These are phyloP conservation scores for Microctonus hyperodae DNA, from an alignment of 2,888 invertebrate genomes.

Conservation along the genomic window DNA sequence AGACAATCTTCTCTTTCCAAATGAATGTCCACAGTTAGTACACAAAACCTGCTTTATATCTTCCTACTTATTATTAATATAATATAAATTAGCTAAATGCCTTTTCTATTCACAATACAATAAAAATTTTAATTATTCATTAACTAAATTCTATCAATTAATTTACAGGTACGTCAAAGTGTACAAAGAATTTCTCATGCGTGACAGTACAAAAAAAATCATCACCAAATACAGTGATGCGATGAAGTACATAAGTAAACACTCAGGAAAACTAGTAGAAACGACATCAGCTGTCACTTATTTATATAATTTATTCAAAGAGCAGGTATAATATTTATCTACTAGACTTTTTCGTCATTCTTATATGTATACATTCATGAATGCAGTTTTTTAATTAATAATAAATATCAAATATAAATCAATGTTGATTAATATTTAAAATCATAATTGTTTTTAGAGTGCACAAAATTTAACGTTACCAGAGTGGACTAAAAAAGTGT, in stretches of 20 bases:
- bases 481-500: constrained; percentile 61
- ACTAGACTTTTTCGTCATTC: not conserved
- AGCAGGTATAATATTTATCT: constrained; percentile 53
- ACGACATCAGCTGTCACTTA: constrained; percentile 55
- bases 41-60: too few species aligned
- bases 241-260: constrained; percentile 59
- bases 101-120: not conserved
- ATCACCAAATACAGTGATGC: constrained; percentile 57
- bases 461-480: constrained; percentile 61
- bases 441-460: constrained; percentile 39
- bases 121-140: not conserved
- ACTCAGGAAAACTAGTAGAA: constrained; percentile 57
- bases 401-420: constrained; percentile 5
- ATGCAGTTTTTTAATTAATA: constrained; percentile 4
- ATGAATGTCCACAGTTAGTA: constrained; percentile 52
- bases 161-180: constrained; percentile 51
- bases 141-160: not conserved
- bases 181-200: constrained; percentile 43
- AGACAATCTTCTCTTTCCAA: constrained; percentile 58
- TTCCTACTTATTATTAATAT: too few species aligned
- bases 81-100: not conserved
- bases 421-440: too few species aligned
- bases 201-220: constrained; percentile 49
- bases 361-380: not conserved
- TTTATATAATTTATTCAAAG: constrained; percentile 60